phyloP scores from a whole-genome alignment of 2,888 invertebrate genomes.

The Dysmachus trigonus region DNA sequence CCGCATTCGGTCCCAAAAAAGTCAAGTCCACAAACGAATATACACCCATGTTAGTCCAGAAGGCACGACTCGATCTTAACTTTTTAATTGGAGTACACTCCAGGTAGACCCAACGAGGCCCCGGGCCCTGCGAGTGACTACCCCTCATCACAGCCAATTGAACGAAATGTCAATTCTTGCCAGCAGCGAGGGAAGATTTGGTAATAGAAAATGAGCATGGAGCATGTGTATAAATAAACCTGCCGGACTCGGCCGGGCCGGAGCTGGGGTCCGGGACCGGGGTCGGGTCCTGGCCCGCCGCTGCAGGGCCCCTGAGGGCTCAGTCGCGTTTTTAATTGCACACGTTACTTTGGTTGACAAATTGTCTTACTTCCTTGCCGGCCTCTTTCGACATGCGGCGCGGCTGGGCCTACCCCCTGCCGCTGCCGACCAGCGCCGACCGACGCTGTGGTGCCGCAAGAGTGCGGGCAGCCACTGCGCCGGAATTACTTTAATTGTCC shows the following conservation, averaged over 20 bases:
- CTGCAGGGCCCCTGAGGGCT: neutral
- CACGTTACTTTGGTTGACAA: constrained; percentile 26
- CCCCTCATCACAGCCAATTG: constrained; percentile 52
- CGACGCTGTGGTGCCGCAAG: too few species aligned
- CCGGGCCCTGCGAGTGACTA: constrained; percentile 43
- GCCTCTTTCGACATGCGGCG: neutral
- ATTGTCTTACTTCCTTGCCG: constrained; percentile 20
- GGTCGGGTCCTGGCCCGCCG: too few species aligned
- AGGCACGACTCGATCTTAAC: constrained; percentile 48
- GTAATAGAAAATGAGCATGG: constrained; percentile 37
- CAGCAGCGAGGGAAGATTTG: constrained; percentile 41
- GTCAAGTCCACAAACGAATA: constrained; percentile 44
- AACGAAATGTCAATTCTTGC: constrained; percentile 54
- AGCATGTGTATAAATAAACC: constrained; percentile 14
- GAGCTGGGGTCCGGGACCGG: too few species aligned
- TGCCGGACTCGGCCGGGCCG: neutral
- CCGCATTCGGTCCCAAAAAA: constrained; percentile 48
- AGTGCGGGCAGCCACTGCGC: neutral
- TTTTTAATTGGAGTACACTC: constrained; percentile 49
- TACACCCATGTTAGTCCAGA: constrained; percentile 37
- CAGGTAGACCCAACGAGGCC: constrained; percentile 48
- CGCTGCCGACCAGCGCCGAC: too few species aligned
- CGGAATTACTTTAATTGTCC: constrained; percentile 28
- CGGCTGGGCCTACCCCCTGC: neutral
- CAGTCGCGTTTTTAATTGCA: constrained; percentile 25